Base-by-base conservation (phyloP, 2,113 vertebrate genomes). In the Hemibates koningsi region DNA sequence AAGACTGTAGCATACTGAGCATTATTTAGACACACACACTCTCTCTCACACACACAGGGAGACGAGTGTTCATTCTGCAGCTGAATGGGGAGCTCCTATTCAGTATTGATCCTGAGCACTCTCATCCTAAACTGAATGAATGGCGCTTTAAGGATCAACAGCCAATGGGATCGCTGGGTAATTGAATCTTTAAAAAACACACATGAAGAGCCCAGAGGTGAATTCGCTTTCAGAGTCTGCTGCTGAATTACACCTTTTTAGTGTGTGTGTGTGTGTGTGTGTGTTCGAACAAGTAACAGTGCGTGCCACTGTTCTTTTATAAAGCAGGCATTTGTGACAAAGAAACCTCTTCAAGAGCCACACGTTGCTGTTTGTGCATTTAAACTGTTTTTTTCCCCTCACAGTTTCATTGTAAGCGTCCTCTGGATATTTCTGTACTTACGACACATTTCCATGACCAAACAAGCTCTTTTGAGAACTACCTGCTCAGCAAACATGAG, bases 131-230 rank as follows among this genome's bases (percentile, higher is more conserved):
- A 89, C 92, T 79, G 80, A 90, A 86, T 89, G 90, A 90, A 91
- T 61, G 89, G 76, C 36, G 91, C 88, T 87, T 81, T 84, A 52
- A 85, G 86, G 88, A 90, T 91, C 84, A 91, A 89, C 88, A 78
- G 83, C 92, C 88, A 89, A 88, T 83, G 52, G 68, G 86, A 90
- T 83, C 3, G 71, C 85, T 83, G 83, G 78, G 87, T 94, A 93
- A 94, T 91, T 89, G 92, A 94, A 92, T 94, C 91, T 90, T 93
- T 88, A 88, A 90, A 88, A 92, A 88, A 81, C 84, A 80, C 84
- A 82, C 83, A 93, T 54, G 57, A 83, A 89, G 76, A 87, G 56
- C 73, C 16, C 81, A 82, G 83, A 90, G 90, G 91, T 91, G 91
- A 85, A 89, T 92, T 86, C 43, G 17, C 82, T 93, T 80, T 93